phyloP scores from a whole-genome alignment of 1,140 invertebrate species.

The Conus betulinus region DNA sequence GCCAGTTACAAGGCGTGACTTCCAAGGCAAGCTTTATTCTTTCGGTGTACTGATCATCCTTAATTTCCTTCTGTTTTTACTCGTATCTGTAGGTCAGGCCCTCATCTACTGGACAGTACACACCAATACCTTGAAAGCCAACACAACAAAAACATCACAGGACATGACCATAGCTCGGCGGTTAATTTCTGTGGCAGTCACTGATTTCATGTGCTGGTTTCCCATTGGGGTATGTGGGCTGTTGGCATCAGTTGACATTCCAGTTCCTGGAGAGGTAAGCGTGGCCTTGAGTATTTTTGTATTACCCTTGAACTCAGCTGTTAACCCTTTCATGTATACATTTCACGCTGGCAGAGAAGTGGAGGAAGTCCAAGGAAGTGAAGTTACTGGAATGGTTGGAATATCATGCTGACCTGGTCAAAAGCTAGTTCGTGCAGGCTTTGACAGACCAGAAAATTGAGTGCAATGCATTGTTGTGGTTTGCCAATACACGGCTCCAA shows the following conservation, averaged over 20 bases:
- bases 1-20: neutral
- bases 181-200: neutral
- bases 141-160: neutral
- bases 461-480: no score
- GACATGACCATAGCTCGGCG: neutral
- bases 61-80: neutral
- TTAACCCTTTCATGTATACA: conserved; percentile 3
- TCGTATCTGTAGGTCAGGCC: neutral
- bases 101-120: neutral
- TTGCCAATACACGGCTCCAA: no score
- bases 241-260: neutral
- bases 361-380: neutral
- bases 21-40: neutral
- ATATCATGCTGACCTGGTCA: neutral
- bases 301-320: neutral
- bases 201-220: conserved; percentile 8
- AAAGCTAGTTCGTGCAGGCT: no score
- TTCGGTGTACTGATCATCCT: neutral
- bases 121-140: neutral
- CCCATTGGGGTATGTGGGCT: neutral
- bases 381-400: neutral
- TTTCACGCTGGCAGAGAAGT: neutral
- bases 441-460: no score
- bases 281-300: neutral
- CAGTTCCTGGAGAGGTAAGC: neutral